Evolutionary conservation across 2,113 vertebrate species (phyloP).

Genomic region (Grantiella picta): DNA sequence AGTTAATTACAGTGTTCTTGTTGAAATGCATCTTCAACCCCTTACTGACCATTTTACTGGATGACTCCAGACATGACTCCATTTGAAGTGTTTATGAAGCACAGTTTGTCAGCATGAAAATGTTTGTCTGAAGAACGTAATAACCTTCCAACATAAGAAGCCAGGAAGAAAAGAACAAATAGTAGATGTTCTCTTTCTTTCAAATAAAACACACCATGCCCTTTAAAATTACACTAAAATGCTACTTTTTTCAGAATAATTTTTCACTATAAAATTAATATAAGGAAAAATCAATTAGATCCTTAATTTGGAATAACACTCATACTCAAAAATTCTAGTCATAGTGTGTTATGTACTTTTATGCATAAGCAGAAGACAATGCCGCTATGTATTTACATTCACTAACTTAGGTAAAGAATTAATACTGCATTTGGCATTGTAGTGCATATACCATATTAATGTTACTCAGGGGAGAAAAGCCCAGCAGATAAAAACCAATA

Average conservation of each 20-base stretch:
- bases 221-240: neutral
- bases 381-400: neutral
- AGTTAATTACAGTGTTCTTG: slow-evolving; percentile 10
- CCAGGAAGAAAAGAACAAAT: neutral
- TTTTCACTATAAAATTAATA: neutral
- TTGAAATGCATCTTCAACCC: neutral
- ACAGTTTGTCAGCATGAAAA: neutral
- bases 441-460: slow-evolving; percentile 22
- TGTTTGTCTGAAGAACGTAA: neutral
- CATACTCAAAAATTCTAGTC: neutral
- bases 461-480: slow-evolving; percentile 27
- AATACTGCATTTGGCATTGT: slow-evolving; percentile 29
- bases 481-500: slow-evolving; percentile 1
- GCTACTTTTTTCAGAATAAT: neutral
- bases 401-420: slow-evolving; percentile 41
- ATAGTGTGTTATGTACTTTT: neutral
- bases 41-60: neutral
- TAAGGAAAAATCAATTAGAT: neutral
- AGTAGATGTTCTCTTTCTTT: neutral
- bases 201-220: neutral
- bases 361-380: slow-evolving; percentile 10
- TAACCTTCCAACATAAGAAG: neutral
- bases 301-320: neutral
- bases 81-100: slow-evolving; percentile 3
- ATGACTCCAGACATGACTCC: neutral